Conservation (phyloP, 2,797 vertebrate genomes). For the Cuniculus paca region DNA sequence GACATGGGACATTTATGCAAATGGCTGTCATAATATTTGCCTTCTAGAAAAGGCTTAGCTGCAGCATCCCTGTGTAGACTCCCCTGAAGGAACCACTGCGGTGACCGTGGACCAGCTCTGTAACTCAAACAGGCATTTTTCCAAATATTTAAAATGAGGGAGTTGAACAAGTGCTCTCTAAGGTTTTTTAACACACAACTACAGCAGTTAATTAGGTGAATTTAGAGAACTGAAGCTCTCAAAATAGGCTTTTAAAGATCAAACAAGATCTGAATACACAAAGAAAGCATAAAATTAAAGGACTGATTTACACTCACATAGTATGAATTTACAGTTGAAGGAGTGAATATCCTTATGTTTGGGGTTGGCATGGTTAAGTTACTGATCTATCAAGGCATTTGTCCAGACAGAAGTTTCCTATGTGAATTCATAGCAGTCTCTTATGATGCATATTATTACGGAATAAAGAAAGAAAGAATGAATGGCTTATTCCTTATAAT, state of each 20-base stretch:
- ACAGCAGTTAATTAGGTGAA: not conserved
- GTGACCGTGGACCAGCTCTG: not conserved
- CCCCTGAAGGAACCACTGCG: not conserved
- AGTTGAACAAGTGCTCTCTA: not conserved
- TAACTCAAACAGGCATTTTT: not conserved
- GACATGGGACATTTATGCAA: not conserved
- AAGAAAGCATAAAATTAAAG: not conserved
- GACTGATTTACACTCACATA: not conserved
- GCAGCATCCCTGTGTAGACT: rapidly evolving
- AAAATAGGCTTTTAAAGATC: not conserved
- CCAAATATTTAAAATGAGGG: not conserved
- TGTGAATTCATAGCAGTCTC: not conserved
- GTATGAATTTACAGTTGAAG: not conserved
- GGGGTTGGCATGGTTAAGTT: not conserved
- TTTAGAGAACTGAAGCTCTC: not conserved
- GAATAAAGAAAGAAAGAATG: not conserved
- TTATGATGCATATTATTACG: not conserved
- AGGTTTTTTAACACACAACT: not conserved
- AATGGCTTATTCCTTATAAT: not conserved
- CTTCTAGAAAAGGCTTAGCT: not conserved
- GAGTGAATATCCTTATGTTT: not conserved
- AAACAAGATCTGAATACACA: not conserved
- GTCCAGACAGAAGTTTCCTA: not conserved
- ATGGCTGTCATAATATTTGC: not conserved
- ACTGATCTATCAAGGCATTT: not conserved